Percentiles rank a stretch among this genome's conserved stretches.
Evolutionary conservation across 2,113 vertebrate species (phyloP).

Genomic region (Eulacestoma nigropectus): DNA sequence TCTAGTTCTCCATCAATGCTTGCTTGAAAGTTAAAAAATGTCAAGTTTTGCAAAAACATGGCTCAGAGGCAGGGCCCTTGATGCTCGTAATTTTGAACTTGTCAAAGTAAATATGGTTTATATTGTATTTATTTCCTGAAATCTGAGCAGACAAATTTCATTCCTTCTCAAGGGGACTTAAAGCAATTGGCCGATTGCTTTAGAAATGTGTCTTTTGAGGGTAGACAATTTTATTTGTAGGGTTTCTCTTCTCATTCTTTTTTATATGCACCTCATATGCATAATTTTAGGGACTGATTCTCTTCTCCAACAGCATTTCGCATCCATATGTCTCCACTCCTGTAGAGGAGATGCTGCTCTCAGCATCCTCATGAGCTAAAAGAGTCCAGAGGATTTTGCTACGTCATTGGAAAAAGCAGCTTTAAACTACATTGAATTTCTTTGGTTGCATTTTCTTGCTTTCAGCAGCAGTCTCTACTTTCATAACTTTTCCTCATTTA

Average conservation of each 20-base stretch:
- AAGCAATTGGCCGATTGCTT: slow-evolving; percentile 19
- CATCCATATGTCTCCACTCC: background rate
- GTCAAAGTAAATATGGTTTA: slow-evolving; percentile 25
- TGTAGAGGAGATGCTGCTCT: background rate
- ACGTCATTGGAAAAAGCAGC: background rate
- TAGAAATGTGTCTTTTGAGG: background rate
- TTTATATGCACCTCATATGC: background rate
- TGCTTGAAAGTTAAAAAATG: slow-evolving; percentile 19
- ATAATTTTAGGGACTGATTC: background rate
- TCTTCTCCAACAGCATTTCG: background rate
- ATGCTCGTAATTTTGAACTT: slow-evolving; percentile 31
- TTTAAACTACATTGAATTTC: background rate
- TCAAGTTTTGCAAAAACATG: background rate
- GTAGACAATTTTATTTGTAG: background rate
- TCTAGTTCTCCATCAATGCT: background rate
- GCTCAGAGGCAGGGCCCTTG: background rate
- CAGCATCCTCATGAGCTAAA: background rate
- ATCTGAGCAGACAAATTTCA: background rate
- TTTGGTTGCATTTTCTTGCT: background rate
- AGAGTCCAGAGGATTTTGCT: background rate
- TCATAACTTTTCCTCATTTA: background rate
- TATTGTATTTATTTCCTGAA: slow-evolving; percentile 20
- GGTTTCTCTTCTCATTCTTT: background rate
- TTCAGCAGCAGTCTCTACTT: background rate
- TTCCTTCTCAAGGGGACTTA: background rate